phyloP scores from a whole-genome alignment of 37 sponge, comb jelly and placozoan genomes.

The Eunapius fragilis region DNA sequence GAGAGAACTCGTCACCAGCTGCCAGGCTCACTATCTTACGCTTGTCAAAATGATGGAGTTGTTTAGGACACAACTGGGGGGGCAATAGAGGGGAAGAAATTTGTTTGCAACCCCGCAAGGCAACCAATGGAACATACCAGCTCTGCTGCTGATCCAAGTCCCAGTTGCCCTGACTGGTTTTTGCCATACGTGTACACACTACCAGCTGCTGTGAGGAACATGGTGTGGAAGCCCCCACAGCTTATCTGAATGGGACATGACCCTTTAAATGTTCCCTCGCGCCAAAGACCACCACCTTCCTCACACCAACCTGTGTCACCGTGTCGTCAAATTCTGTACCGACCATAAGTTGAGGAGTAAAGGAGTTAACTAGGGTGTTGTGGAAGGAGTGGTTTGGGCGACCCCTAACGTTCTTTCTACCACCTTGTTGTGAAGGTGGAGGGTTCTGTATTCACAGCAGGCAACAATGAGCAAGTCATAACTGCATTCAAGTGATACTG shows the following conservation, averaged over 20 bases:
- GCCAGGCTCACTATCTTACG: slow-evolving; percentile 44
- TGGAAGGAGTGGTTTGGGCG: too few relatives aligned
- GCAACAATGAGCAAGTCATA: too few relatives aligned
- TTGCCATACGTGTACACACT: slow-evolving; percentile 77
- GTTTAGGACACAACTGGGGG: slow-evolving; percentile 45
- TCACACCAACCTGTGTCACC: slow-evolving; percentile 34
- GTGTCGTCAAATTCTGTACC: slow-evolving; percentile 29
- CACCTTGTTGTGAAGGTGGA: too few relatives aligned
- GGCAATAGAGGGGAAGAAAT: too few relatives aligned
- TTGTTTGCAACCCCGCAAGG: too few relatives aligned
- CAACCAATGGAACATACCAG: slow-evolving; percentile 42
- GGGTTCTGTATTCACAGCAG: too few relatives aligned
- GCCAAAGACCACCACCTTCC: too few relatives aligned
- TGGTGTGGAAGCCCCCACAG: slow-evolving; percentile 79
- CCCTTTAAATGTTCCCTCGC: too few relatives aligned
- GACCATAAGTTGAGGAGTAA: slow-evolving; percentile 6
- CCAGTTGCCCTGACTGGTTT: slow-evolving; percentile 70
- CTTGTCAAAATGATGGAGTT: slow-evolving; percentile 20
- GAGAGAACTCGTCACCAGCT: slow-evolving; percentile 80
- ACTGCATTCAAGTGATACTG: too few relatives aligned
- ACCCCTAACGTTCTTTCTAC: too few relatives aligned
- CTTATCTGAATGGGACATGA: slow-evolving; percentile 31
- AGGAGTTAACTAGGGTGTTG: slow-evolving; percentile 13
- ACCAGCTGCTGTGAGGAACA: slow-evolving; percentile 68
- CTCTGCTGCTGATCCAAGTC: slow-evolving; percentile 35